Percentiles rank a stretch among this genome's conserved stretches.
These are phyloP conservation scores for Orgyia antiqua DNA, from an alignment of 2,888 invertebrate genomes.

Conservation along the genomic window DNA sequence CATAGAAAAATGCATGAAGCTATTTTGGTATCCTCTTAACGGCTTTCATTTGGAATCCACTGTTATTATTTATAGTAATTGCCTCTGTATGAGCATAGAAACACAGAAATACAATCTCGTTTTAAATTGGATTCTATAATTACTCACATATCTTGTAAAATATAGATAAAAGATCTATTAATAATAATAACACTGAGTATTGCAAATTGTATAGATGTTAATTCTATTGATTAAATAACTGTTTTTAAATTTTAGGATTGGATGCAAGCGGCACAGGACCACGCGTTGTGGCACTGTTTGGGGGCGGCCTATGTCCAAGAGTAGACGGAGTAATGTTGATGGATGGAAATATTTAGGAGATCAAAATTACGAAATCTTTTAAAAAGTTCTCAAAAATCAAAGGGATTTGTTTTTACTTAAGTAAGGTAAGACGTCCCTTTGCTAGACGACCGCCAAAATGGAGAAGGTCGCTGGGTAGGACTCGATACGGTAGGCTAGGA, in stretches of 20 bases:
- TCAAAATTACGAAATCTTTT: slow-evolving; percentile 14
- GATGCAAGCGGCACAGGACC: neutral
- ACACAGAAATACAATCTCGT: neutral
- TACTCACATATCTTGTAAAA: slow-evolving; percentile 2
- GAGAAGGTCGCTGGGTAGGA: too few relatives aligned
- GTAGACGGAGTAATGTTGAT: neutral
- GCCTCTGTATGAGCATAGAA: slow-evolving; percentile 7
- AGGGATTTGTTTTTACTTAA: slow-evolving; percentile 21
- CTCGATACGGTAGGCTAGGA: too few relatives aligned
- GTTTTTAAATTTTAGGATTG: neutral
- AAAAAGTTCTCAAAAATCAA: slow-evolving; percentile 20
- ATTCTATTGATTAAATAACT: too few relatives aligned
- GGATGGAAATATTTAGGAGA: neutral
- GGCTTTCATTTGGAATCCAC: slow-evolving; percentile 28
- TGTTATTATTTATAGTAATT: slow-evolving; percentile 39
- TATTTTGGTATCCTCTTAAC: too few relatives aligned
- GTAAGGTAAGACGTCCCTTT: slow-evolving; percentile 5
- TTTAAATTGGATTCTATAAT: slow-evolving; percentile 20
- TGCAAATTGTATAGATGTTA: too few relatives aligned
- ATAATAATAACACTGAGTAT: too few relatives aligned
- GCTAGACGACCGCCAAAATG: too few relatives aligned
- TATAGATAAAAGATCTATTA: too few relatives aligned
- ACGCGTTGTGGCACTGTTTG: neutral
- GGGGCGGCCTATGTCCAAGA: neutral
- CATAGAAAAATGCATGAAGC: too few relatives aligned